Percentiles rank a stretch among this genome's conserved stretches.
Evolutionary conservation across 2,888 invertebrate species (phyloP).

Genomic region (Cenopis cana): DNA sequence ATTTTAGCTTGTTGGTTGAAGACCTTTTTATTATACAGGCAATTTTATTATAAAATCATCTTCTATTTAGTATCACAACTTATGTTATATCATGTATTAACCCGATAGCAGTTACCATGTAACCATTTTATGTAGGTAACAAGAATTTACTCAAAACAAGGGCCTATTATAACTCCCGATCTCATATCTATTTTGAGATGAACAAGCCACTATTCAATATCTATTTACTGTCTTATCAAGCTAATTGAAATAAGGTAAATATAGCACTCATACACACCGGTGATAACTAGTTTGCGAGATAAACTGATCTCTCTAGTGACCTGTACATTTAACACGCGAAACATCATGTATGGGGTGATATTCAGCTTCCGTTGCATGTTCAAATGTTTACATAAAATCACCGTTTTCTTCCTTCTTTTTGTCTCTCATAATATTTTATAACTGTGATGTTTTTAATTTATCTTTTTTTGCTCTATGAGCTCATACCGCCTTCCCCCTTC

Average conservation of each 20-base stretch:
- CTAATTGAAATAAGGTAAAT: slow-evolving; percentile 33
- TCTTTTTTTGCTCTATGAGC: too few species aligned
- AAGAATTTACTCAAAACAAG: background rate
- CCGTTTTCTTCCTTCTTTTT: too few species aligned
- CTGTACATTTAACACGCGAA: slow-evolving; percentile 1
- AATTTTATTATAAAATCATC: too few species aligned
- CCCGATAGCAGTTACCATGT: background rate
- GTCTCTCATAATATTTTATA: too few species aligned
- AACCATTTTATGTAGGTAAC: background rate
- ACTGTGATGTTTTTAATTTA: too few species aligned
- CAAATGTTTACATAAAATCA: slow-evolving; percentile 39
- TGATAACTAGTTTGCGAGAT: slow-evolving; percentile 25
- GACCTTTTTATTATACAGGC: too few species aligned
- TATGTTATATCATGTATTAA: too few species aligned
- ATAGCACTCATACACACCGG: slow-evolving; percentile 16
- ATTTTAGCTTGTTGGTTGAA: too few species aligned
- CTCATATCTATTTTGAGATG: slow-evolving; percentile 25
- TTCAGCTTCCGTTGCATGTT: background rate
- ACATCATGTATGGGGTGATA: slow-evolving; percentile 5
- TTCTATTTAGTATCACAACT: too few species aligned
- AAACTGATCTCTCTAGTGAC: slow-evolving; percentile 22
- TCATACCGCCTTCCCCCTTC: too few species aligned
- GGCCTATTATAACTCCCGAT: background rate
- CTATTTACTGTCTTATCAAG: slow-evolving; percentile 28
- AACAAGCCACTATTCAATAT: background rate